Base-by-base conservation (phyloP, 1,140 invertebrate species). In the Drepana arcuata region DNA sequence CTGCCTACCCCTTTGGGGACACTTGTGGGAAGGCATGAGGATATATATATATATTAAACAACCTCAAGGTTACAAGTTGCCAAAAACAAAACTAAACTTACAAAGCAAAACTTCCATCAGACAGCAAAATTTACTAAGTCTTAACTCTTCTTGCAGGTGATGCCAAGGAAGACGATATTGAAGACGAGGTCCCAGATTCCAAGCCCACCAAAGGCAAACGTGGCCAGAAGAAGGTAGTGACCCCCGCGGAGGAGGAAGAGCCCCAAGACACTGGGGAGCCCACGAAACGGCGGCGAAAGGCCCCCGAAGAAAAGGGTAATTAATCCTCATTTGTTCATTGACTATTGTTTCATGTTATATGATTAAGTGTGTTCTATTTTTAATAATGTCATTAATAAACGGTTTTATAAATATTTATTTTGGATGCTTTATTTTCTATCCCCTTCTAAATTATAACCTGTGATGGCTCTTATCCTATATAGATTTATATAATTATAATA, bases 251-350 rank as follows among this genome's bases (percentile, higher is more conserved):
- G 1, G 62, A 67, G 1, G 70, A 68, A 13, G 26, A 56, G 1
- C 64, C 71, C 38, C 69, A 74, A 15, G 66, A 61, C 2, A 69
- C 56, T 7, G 74, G 77, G 38, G 51, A 63, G 1, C 57, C 53
- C 6, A 59, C 48, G 12, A 77, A 77, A 45, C 68, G 75, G 30
- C 62, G 65, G 34, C 72, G 72, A 43, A 81, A 81, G 36, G 51
- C 39, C 18, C 46, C 50, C 6, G 72, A 78, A 11, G 77, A 78
- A 16, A 77, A 78, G 69, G 77, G 74, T 81, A 81, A 79, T 47
- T 79, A 78, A 54, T 54, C 53, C 38, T 48, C 41, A 42, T 54
- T 66, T 41, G 48, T 52, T n/a, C 41, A 48, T 58, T 53, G 56
- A 69, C 48, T 67, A 51, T 58, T 57, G 60, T 70, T 74, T 61